A percentile compares a stretch with the other conserved stretches of the same genome.
phyloP scores from a whole-genome alignment of 2,797 vertebrate species.

The Eospalax fontanierii region DNA sequence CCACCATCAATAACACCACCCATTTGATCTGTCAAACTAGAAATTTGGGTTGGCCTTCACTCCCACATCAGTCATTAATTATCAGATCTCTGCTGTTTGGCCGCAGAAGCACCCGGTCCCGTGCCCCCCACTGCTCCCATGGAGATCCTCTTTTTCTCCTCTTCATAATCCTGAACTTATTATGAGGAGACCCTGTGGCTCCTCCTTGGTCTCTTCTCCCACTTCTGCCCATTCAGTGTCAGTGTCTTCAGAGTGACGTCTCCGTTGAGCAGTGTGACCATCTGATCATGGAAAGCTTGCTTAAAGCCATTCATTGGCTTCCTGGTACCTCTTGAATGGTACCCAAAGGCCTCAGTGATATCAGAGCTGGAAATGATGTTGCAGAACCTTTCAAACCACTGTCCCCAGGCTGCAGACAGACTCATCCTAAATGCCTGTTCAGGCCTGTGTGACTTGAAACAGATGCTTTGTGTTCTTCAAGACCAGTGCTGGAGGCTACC shows the following conservation, averaged over 20 bases:
- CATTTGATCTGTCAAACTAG: neutral
- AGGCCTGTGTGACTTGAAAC: neutral
- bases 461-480: neutral
- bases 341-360: neutral
- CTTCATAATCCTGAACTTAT: neutral
- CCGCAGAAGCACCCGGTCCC: neutral
- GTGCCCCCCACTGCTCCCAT: neutral
- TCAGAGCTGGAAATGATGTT: neutral
- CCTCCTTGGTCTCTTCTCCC: too few species aligned
- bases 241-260: neutral
- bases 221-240: neutral
- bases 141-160: neutral
- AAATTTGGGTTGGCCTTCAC: neutral
- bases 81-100: conserved; percentile 21
- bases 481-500: neutral
- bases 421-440: neutral
- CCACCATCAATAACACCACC: neutral
- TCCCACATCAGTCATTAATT: neutral
- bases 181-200: neutral
- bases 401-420: neutral
- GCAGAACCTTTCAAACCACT: neutral
- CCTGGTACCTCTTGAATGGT: neutral
- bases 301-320: neutral
- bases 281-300: neutral
- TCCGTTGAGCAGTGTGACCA: neutral